Percentiles rank a stretch among this genome's conserved stretches.
Evolutionary conservation across 2,888 invertebrate genomes (phyloP).

Genomic region (Watsonalla binaria): DNA sequence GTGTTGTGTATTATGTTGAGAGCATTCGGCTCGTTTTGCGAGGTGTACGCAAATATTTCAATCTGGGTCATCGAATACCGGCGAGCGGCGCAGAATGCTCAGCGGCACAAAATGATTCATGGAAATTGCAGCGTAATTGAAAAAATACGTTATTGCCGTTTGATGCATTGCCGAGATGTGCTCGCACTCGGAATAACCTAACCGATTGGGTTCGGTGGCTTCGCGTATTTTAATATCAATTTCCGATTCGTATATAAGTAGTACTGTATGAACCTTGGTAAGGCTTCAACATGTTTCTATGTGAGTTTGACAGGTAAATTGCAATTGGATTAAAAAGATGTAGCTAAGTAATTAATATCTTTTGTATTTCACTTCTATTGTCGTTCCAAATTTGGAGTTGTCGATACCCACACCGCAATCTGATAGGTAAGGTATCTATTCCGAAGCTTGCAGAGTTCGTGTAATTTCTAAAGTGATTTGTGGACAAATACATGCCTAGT

Average conservation of each 20-base stretch:
- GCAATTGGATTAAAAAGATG: too few relatives aligned
- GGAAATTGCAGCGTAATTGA: conserved; percentile 73
- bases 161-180: conserved; percentile 61
- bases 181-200: conserved; percentile 32
- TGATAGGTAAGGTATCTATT: too few relatives aligned
- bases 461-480: too few relatives aligned
- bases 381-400: too few relatives aligned
- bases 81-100: conserved; percentile 47
- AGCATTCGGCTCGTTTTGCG: conserved; percentile 33
- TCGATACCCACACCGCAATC: too few relatives aligned
- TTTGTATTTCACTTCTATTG: too few relatives aligned
- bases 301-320: too few relatives aligned
- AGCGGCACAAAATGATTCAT: conserved; percentile 66
- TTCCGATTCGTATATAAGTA: neutral
- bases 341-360: too few relatives aligned
- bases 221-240: conserved; percentile 10
- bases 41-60: conserved; percentile 62
- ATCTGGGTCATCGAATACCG: conserved; percentile 56
- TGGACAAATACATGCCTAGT: too few relatives aligned
- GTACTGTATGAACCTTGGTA: too few relatives aligned
- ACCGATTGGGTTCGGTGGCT: conserved; percentile 29
- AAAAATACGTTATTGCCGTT: conserved; percentile 73
- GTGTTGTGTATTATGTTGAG: neutral
- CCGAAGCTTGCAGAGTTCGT: too few relatives aligned
- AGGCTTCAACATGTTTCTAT: too few relatives aligned